Base-by-base conservation (phyloP, 1,140 invertebrate species). In the Tachypleus tridentatus region DNA sequence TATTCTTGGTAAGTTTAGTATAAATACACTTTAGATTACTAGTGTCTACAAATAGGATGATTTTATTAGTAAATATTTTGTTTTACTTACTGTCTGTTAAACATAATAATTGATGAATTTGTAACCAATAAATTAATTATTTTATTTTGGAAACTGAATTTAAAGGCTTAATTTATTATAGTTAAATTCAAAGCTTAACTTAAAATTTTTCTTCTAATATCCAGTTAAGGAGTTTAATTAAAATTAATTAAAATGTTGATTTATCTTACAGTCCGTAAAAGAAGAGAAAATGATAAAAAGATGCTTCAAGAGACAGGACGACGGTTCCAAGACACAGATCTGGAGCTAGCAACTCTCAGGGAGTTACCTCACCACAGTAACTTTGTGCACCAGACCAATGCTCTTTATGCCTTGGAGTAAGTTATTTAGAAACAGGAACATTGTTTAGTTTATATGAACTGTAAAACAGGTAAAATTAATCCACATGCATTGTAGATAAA, bases 291-390 rank as follows among this genome's bases (percentile, higher is more conserved):
- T 67, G 80, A 82, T 65, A 85, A 84, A 75, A 85, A 85, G 57
- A 70, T 70, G 74, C 80, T 49, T 74, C 81, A 49, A 60, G 74
- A 61, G 81, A 83, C 58, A 51, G 63, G 29, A 8, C 50, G 58
- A 29, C 8, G 58, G 6, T 64, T 57, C 29, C 63, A 64, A 47
- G 5, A 48, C 4, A 83, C 86, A 0, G 89, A 93, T 71, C 83
- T 91, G 5, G 89, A 95, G 72, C 79, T 95, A n/a, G 90, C 89
- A 0, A 88, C 87, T 1, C 78, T 95, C n/a, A 80, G 88, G 51
- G 89, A 94, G 74, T 79, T 93, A 9, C 91, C 91, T 4, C 77
- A 84, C 3, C 70, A 83, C 69, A 81, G 83, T 3, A 82, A 83
- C 69, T 86, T 87, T 63, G 81, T 89, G 10, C 88, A 91, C 70